Percentiles rank a stretch among this genome's conserved stretches.
These are phyloP conservation scores for Villa cingulata DNA, from an alignment of 2,888 invertebrate genomes.

Conservation along the genomic window DNA sequence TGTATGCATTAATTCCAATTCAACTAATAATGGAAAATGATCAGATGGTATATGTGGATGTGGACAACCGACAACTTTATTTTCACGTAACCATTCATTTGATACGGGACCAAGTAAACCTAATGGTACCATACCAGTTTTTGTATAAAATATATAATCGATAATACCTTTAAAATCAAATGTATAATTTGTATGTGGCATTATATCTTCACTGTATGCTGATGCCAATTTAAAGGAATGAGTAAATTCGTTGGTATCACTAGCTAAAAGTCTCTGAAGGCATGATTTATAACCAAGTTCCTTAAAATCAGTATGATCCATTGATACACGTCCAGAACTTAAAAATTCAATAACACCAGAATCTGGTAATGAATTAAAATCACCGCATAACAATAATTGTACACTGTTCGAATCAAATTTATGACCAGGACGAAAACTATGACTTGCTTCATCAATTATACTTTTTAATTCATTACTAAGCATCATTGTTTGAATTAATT, in stretches of 20 bases:
- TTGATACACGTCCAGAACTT: slow-evolving; percentile 74
- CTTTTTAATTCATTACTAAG: slow-evolving; percentile 83
- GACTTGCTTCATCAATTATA: slow-evolving; percentile 74
- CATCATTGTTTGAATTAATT: slow-evolving; percentile 99
- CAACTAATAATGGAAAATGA: slow-evolving; percentile 84
- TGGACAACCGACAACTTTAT: slow-evolving; percentile 95
- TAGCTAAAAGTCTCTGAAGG: slow-evolving; percentile 76
- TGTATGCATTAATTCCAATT: slow-evolving; percentile 76
- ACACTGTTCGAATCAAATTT: slow-evolving; percentile 65
- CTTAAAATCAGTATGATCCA: slow-evolving; percentile 93
- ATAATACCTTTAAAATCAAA: slow-evolving; percentile 99
- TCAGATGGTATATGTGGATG: slow-evolving; percentile 96
- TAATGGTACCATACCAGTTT: slow-evolving; percentile 86
- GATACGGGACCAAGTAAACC: slow-evolving; percentile 91
- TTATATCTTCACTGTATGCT: slow-evolving; percentile 88
- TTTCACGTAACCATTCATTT: slow-evolving; percentile 82
- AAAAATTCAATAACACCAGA: slow-evolving; percentile 96
- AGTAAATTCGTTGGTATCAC: slow-evolving; percentile 81
- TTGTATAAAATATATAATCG: slow-evolving; percentile 98
- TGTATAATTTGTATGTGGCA: slow-evolving; percentile 98
- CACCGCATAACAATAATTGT: slow-evolving; percentile 89
- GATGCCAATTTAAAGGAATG: slow-evolving; percentile 93
- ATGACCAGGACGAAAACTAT: slow-evolving; percentile 58
- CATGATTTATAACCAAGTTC: slow-evolving; percentile 85
- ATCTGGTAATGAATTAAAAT: slow-evolving; percentile 96